These are phyloP conservation scores for Eremobia ochroleuca DNA, from an alignment of 2,888 invertebrate species.

Conservation along the genomic window DNA sequence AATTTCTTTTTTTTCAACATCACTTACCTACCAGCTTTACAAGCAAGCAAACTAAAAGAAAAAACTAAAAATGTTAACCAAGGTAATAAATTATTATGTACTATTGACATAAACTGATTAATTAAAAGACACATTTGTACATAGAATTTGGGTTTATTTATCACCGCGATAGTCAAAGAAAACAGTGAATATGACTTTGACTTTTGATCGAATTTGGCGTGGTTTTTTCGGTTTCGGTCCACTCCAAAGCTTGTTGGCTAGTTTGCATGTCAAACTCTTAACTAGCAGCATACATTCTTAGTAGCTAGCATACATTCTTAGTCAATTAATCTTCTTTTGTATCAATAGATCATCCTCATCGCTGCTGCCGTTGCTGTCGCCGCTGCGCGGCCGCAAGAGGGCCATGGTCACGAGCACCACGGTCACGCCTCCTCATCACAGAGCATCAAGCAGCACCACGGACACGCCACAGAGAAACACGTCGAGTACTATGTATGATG, in stretches of 20 bases:
- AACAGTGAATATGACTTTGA: too few relatives aligned
- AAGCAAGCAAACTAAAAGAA: slow-evolving; percentile 5
- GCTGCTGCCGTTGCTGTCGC: background rate
- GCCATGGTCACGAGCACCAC: slow-evolving; percentile 56
- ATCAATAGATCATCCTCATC: slow-evolving; percentile 7
- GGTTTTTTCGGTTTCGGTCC: too few relatives aligned
- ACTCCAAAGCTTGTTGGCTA: too few relatives aligned
- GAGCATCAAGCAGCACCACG: slow-evolving; percentile 74
- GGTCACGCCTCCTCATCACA: slow-evolving; percentile 75
- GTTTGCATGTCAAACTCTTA: too few relatives aligned
- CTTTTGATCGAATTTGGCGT: too few relatives aligned
- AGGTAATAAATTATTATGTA: slow-evolving; percentile 20
- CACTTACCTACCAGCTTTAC: slow-evolving; percentile 18
- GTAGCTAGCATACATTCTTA: background rate
- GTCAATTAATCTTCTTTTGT: background rate
- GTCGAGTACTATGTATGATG: too few relatives aligned
- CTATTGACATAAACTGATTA: background rate
- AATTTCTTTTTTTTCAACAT: slow-evolving; percentile 18
- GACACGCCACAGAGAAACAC: slow-evolving; percentile 17
- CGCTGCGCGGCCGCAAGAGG: slow-evolving; percentile 35
- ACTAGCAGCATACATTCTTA: too few relatives aligned
- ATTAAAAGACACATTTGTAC: background rate
- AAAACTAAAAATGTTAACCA: slow-evolving; percentile 21
- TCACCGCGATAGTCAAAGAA: too few relatives aligned
- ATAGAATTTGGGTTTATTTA: background rate